Evolutionary conservation across 2,888 invertebrate species (phyloP).

Genomic region (Sclerodermus sp.): DNA sequence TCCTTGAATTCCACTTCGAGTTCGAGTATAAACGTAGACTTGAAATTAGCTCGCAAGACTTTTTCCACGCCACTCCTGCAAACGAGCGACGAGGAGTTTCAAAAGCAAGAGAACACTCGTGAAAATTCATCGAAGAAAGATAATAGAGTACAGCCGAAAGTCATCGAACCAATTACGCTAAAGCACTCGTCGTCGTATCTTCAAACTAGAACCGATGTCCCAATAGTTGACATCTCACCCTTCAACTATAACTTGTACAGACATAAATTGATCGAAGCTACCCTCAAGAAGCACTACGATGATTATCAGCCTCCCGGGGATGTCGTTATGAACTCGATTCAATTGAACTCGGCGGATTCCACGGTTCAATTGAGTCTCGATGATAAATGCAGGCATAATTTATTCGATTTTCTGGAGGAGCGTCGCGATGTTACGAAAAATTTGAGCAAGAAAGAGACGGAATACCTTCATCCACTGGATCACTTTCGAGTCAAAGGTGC

Average conservation of each 20-base stretch:
- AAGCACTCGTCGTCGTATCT: conserved; percentile 34
- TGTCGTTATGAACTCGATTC: conserved; percentile 47
- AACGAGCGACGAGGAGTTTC: conserved; percentile 9
- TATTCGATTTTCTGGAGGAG: conserved; percentile 39
- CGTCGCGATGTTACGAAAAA: conserved; percentile 20
- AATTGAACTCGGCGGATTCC: conserved; percentile 38
- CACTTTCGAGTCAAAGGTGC: conserved; percentile 37
- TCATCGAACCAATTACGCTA: neutral
- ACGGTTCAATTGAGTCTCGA: conserved; percentile 20
- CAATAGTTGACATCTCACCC: conserved; percentile 36
- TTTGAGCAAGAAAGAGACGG: conserved; percentile 22
- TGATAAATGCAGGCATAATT: conserved; percentile 30
- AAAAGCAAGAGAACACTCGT: neutral
- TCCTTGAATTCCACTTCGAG: conserved; percentile 35
- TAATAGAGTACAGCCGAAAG: conserved; percentile 5
- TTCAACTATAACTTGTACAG: conserved; percentile 42
- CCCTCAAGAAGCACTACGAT: conserved; percentile 38
- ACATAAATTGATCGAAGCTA: conserved; percentile 40
- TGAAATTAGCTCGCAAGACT: conserved; percentile 22
- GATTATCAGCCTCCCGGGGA: conserved; percentile 46
- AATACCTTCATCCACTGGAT: conserved; percentile 38
- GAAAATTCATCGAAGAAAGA: neutral
- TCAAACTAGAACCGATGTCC: conserved; percentile 24
- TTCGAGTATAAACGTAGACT: conserved; percentile 27
- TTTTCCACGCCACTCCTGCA: conserved; percentile 33